Evolutionary conservation across 2,113 vertebrate genomes (phyloP).

Genomic region (Rhodinocichla rosea): DNA sequence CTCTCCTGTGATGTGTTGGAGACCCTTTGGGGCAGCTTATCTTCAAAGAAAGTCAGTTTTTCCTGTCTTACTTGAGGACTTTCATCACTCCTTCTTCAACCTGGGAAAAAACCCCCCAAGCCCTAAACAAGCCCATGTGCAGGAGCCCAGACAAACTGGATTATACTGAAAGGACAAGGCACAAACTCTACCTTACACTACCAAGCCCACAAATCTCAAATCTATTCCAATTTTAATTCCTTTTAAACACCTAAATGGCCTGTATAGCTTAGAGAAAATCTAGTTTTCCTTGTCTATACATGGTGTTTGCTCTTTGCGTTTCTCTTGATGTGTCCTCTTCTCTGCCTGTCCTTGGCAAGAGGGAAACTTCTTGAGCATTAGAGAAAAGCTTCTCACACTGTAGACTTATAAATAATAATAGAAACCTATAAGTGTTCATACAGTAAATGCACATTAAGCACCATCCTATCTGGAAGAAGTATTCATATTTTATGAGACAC

Average conservation of each 20-base stretch:
- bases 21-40: not conserved
- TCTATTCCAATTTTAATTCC: not conserved
- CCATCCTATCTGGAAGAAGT: not conserved
- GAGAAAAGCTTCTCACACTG: not conserved
- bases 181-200: not conserved
- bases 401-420: constrained; percentile 55
- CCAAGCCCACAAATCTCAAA: not conserved
- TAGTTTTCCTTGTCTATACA: not conserved
- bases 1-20: not conserved
- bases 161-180: not conserved
- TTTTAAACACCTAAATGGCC: not conserved
- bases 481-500: constrained; percentile 48
- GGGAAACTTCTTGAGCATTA: not conserved
- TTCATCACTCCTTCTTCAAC: not conserved
- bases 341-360: not conserved
- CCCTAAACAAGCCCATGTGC: rapidly evolving
- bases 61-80: not conserved
- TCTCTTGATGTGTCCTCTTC: not conserved
- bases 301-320: not conserved
- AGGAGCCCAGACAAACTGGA: not conserved
- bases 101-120: not conserved
- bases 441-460: constrained; percentile 12
- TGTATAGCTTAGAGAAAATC: not conserved
- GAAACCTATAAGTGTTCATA: constrained; percentile 15
- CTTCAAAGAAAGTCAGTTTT: not conserved